These are phyloP conservation scores for Cynodonichthys magdalenae DNA, from an alignment of 2,797 vertebrate species.

Conservation along the genomic window DNA sequence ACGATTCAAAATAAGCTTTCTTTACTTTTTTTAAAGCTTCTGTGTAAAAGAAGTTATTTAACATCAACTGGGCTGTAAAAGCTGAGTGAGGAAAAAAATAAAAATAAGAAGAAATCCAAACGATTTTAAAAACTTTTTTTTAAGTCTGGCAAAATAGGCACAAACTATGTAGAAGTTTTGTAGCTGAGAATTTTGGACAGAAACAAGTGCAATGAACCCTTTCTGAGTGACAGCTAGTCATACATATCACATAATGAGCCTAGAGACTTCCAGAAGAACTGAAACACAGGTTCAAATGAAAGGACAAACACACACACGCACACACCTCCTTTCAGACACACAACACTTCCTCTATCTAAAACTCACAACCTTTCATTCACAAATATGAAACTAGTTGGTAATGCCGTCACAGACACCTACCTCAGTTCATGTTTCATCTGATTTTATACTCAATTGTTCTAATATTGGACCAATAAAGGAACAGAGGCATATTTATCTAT, in stretches of 20 bases:
- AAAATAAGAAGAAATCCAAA: slow-evolving; percentile 16
- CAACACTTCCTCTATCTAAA: slow-evolving; percentile 54
- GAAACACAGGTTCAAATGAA: slow-evolving; percentile 59
- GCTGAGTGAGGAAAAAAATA: slow-evolving; percentile 22
- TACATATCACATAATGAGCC: slow-evolving; percentile 67
- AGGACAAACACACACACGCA: slow-evolving; percentile 24
- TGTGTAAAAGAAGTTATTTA: slow-evolving; percentile 37
- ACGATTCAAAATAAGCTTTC: slow-evolving; percentile 43
- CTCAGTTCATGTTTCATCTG: slow-evolving; percentile 47
- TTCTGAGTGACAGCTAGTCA: slow-evolving; percentile 74
- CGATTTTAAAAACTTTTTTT: slow-evolving; percentile 31
- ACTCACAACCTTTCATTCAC: slow-evolving; percentile 56
- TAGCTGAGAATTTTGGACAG: slow-evolving; percentile 78
- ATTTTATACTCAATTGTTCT: slow-evolving; percentile 49
- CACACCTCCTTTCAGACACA: slow-evolving; percentile 49
- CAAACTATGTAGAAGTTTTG: slow-evolving; percentile 74
- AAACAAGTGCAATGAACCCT: slow-evolving; percentile 61
- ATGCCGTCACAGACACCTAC: slow-evolving; percentile 58
- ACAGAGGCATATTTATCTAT: slow-evolving; percentile 45
- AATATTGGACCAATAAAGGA: slow-evolving; percentile 59
- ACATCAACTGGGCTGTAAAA: slow-evolving; percentile 44
- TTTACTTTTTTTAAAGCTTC: slow-evolving; percentile 34
- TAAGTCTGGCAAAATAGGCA: slow-evolving; percentile 72
- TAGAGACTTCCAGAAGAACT: slow-evolving; percentile 66
- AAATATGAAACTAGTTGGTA: slow-evolving; percentile 52